phyloP scores from a whole-genome alignment of 2,797 vertebrate species.

The Vireo griseus region DNA sequence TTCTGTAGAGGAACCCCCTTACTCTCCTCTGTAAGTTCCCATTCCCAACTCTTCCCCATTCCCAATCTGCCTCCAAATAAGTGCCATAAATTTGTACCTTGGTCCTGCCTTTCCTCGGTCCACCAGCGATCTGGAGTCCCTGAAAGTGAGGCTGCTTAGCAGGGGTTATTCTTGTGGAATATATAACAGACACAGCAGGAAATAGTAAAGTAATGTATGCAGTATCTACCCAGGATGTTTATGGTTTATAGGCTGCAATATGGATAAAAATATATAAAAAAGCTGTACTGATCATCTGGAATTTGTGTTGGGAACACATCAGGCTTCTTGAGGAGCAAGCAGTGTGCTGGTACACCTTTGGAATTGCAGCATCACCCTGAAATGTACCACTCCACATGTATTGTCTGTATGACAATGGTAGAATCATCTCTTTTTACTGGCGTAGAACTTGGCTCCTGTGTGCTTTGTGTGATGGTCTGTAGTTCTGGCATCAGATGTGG shows the following conservation, averaged over 20 bases:
- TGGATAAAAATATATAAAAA: background rate
- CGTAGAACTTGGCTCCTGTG: background rate
- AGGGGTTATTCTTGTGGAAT: background rate
- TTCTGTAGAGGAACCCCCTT: background rate
- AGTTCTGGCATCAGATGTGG: background rate
- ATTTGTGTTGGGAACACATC: background rate
- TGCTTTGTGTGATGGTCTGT: fast-evolving
- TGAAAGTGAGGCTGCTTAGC: background rate
- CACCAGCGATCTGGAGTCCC: fast-evolving
- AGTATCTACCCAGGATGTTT: background rate
- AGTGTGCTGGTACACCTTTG: background rate
- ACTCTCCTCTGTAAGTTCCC: background rate
- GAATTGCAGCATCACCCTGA: background rate
- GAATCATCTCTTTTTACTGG: background rate
- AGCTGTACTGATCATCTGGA: background rate
- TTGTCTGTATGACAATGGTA: background rate
- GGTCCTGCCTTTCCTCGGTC: background rate
- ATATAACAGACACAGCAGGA: background rate
- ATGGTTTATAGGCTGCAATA: background rate
- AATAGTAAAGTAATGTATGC: background rate
- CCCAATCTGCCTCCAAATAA: background rate
- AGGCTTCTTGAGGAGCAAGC: background rate
- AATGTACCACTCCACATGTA: background rate
- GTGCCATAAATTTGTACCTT: background rate
- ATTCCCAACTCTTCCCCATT: background rate